Percentiles rank a stretch among this genome's conserved stretches.
Evolutionary conservation across 2,797 vertebrate species (phyloP).

Genomic region (Hyperoplus lanceolatus): DNA sequence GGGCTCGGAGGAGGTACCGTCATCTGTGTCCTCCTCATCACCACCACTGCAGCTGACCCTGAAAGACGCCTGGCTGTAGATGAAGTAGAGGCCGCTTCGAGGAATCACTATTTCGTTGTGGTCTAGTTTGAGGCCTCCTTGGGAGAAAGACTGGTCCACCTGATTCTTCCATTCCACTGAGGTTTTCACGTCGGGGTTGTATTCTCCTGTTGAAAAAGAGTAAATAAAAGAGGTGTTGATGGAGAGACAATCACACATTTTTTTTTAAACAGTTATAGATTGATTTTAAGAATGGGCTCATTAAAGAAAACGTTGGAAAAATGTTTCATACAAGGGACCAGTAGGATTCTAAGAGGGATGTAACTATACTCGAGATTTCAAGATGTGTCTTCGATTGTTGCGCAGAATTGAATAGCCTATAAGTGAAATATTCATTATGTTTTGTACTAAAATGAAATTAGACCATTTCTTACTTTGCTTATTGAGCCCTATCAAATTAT

Average conservation of each 20-base stretch:
- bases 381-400: not conserved
- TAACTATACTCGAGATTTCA: not conserved
- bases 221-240: not conserved
- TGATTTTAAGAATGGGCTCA: not conserved
- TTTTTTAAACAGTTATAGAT: not conserved
- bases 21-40: rapidly evolving
- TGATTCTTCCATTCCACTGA: conserved; percentile 71
- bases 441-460: not conserved
- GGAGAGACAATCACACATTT: not conserved
- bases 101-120: conserved; percentile 80
- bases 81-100: conserved; percentile 77
- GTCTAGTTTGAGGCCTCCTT: conserved; percentile 68
- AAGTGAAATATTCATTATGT: not conserved
- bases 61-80: conserved; percentile 86
- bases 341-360: not conserved
- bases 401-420: not conserved
- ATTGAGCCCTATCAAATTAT: not conserved
- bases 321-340: not conserved
- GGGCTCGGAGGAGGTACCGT: rapidly evolving
- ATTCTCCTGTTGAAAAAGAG: conserved; percentile 64
- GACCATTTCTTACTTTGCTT: not conserved
- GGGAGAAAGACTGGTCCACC: conserved; percentile 68
- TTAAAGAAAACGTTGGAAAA: not conserved
- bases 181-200: not conserved
- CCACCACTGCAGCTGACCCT: conserved; percentile 60